Conservation (phyloP, 2,113 vertebrate genomes). For the Scomber japonicus region DNA sequence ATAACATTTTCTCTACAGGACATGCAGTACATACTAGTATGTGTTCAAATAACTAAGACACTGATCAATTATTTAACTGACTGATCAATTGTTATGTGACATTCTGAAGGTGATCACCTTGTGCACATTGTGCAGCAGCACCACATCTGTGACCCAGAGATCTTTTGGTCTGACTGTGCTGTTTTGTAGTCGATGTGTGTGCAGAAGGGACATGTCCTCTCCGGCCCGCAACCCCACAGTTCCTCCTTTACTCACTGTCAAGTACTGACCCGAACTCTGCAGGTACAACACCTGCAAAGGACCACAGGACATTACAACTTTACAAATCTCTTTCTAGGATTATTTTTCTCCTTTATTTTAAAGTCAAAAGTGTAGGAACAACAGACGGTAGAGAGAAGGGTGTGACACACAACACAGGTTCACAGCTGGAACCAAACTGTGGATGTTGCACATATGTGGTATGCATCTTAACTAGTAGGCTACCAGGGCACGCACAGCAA, state of each 20-base stretch:
- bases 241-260: conserved; percentile 88
- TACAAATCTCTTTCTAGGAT: background rate
- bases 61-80: background rate
- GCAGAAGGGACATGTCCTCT: conserved; percentile 84
- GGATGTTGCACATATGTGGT: too few relatives aligned
- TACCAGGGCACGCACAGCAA: too few relatives aligned
- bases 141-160: conserved; percentile 89
- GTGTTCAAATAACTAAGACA: background rate
- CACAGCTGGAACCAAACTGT: too few relatives aligned
- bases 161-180: conserved; percentile 85
- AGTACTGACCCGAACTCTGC: conserved; percentile 82
- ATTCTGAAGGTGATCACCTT: conserved; percentile 80
- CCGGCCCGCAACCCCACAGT: conserved; percentile 83
- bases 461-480: too few relatives aligned
- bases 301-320: conserved; percentile 29
- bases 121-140: conserved; percentile 86
- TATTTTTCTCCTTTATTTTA: too few relatives aligned
- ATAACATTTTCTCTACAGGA: background rate
- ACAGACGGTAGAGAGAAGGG: too few relatives aligned
- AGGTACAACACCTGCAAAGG: conserved; percentile 82
- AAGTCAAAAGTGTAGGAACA: too few relatives aligned
- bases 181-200: conserved; percentile 82
- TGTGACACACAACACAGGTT: too few relatives aligned
- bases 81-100: background rate
- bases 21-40: background rate